Base-by-base conservation (phyloP, 1,140 invertebrate genomes). In the Drusus annulatus region DNA sequence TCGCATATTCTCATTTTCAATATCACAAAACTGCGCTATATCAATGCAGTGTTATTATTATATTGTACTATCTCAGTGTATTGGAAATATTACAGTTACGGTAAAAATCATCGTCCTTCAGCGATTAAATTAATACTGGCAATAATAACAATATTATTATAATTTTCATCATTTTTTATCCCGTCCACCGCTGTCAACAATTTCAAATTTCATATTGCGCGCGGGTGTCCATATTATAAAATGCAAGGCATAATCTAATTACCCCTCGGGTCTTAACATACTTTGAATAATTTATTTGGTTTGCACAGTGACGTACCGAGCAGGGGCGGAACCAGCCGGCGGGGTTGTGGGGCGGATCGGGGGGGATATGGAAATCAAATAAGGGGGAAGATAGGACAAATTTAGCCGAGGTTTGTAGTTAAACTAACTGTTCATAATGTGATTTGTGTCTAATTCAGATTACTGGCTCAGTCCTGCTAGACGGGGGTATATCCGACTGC, bases 371-470 rank as follows among this genome's bases (percentile, higher is more conserved):
- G 77, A 81, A 83, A 83, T 83, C 82, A 81, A 83, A 83, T 83
- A 83, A 83, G 80, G 80, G 82, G 79, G 76, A 79, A 83, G 76
- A 83, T 79, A 77, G 76, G 76, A 83, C 82, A 81, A 83, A 83
- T 81, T 83, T 83, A 81, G 79, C 77, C 82, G 82, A 83, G 82
- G 82, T 83, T 83, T 83, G 79, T 81, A 83, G 82, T 83, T 83
- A 81, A 83, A 83, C 82, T 83, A 83, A 83, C 82, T 83, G 82
- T 83, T 76, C 80, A 81, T 83, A 83, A 83, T 83, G 82, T 77
- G 77, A 83, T 83, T 83, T 83, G 82, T 81, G 82, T 81, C 78
- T 83, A 83, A 83, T 83, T 80, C 81, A 80, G 81, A 83, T 83
- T 83, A 83, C 81, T 79, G 76, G 76, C 79, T 83, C 79, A 65